Conservation (phyloP, 2,113 vertebrate genomes). For the Eptatretus burgeri region DNA sequence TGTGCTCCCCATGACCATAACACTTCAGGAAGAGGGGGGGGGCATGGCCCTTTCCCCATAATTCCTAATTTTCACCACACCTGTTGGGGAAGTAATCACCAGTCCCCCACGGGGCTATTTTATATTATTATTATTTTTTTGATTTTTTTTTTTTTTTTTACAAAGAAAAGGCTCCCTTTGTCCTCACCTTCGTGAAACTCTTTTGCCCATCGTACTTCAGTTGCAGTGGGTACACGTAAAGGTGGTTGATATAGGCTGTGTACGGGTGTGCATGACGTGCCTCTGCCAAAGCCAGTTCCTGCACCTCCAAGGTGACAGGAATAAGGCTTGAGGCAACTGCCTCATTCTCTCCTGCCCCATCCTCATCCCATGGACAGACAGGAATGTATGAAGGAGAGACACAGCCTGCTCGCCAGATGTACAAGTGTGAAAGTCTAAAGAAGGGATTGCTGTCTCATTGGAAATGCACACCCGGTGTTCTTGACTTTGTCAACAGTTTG, state of each 20-base stretch:
- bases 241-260: slow-evolving; percentile 84
- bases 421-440: too few relatives aligned
- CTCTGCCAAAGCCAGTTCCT: slow-evolving; percentile 79
- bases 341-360: slow-evolving; percentile 33
- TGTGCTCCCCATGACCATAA: too few relatives aligned
- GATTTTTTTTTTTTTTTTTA: too few relatives aligned
- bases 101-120: too few relatives aligned
- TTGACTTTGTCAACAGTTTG: too few relatives aligned
- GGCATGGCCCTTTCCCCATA: too few relatives aligned
- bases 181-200: slow-evolving; percentile 59
- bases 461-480: too few relatives aligned
- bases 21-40: too few relatives aligned
- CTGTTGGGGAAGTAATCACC: too few relatives aligned
- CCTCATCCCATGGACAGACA: slow-evolving; percentile 13
- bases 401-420: slow-evolving; percentile 29
- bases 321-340: slow-evolving; percentile 23
- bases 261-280: slow-evolving; percentile 77
- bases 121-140: too few relatives aligned
- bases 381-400: slow-evolving; percentile 89
- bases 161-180: background rate
- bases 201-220: slow-evolving; percentile 92
- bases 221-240: slow-evolving; percentile 69
- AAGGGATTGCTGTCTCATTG: too few relatives aligned
- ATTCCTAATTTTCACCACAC: too few relatives aligned
- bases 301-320: slow-evolving; percentile 47